Base-by-base conservation (phyloP, 2,888 invertebrate genomes). In the Carabus problematicus region DNA sequence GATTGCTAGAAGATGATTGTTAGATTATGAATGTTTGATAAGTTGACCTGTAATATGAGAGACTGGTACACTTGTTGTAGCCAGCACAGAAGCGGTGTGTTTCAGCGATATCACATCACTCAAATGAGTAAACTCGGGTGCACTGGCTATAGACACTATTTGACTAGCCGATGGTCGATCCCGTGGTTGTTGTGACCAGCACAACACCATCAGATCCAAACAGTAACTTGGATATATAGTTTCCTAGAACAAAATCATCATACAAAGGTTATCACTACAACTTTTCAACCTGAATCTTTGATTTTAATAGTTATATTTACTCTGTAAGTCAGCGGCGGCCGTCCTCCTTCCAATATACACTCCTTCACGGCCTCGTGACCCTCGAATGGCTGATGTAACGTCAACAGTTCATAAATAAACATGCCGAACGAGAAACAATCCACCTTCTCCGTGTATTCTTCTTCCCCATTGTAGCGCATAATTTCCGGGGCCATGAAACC, bases 401-500 rank as follows among this genome's bases (percentile, higher is more conserved):
- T 95, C 61, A 98, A 83, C 73, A 98, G 86, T 82, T 99, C 98
- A 81, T 98, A 99, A 74, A 98, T 85, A 78, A 98, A 92, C 98
- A 99, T 98, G 14, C 98, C 98, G 83, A 97, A 98, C 0, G 98
- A 98, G 82, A 98, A 99, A 74, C 97, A 97, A 80, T 99, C 98
- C 70, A 98, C 97, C 87, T 98, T 98, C 78, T 98, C 97, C 0
- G 97, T 98, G 76, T 99, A 99, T 76, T 98, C 97, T 80, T 98
- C 97, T 80, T 98, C 98, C 0, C 99, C 99, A 79, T 98, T 98
- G 81, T 96, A 97, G 58, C 95, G 87, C 85, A 98, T 95, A 73
- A 99, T 98, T 85, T 99, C 98, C 0, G 98, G 99, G 1, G 98
- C 99, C 95, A 99, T 99, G 81, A 98, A 99, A 0, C 98, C 98